These are phyloP conservation scores for Passer domesticus DNA, from an alignment of 2,113 vertebrate species.

Conservation along the genomic window DNA sequence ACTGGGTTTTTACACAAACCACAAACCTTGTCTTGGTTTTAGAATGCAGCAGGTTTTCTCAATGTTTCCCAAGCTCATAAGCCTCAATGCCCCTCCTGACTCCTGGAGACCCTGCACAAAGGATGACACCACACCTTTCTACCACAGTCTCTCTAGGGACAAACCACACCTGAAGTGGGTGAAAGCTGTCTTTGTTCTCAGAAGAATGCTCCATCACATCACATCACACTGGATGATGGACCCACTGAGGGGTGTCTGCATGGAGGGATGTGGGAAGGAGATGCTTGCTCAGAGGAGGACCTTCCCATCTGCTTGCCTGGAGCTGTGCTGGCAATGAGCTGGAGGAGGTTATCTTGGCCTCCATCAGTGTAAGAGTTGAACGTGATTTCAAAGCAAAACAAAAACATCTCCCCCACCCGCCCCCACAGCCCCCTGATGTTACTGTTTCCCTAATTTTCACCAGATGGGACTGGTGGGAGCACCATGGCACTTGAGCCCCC, in stretches of 20 bases:
- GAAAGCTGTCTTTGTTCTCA: not conserved
- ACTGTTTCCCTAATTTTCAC: slow-evolving; percentile 61
- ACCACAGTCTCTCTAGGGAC: not conserved
- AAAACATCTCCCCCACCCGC: not conserved
- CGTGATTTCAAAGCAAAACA: slow-evolving; percentile 62
- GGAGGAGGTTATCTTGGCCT: slow-evolving; percentile 33
- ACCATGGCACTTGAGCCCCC: not conserved
- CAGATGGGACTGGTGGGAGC: slow-evolving; percentile 56
- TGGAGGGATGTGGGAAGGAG: not conserved
- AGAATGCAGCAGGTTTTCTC: not conserved
- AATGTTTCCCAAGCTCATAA: not conserved
- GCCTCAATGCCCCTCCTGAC: not conserved
- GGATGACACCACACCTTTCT: not conserved
- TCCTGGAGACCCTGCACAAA: not conserved
- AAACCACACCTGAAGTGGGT: not conserved
- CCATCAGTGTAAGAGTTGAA: slow-evolving; percentile 63
- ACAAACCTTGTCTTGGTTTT: not conserved
- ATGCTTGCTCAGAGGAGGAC: not conserved
- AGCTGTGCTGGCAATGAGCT: not conserved
- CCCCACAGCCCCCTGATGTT: slow-evolving; percentile 22
- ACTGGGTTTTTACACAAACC: not conserved
- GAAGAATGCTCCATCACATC: not conserved
- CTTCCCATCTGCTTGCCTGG: not conserved
- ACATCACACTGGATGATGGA: not conserved
- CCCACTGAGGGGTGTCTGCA: not conserved